Conservation (phyloP, 2,888 invertebrate species). For the Abscondita cerata region DNA sequence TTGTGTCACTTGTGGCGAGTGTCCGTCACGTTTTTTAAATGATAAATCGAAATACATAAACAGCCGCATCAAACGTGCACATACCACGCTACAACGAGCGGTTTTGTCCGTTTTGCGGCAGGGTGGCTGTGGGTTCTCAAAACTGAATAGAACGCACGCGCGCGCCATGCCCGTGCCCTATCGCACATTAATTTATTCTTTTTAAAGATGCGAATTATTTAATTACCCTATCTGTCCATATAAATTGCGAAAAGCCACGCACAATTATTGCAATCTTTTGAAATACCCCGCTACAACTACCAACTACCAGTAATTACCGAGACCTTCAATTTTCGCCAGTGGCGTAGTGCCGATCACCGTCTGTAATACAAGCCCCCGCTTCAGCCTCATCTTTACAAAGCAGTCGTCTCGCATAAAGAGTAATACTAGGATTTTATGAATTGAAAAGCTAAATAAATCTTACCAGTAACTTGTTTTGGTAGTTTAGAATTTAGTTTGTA, state of each 20-base stretch:
- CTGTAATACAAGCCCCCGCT: no score
- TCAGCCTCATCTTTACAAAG: no score
- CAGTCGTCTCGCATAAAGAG: no score
- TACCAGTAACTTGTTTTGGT: no score
- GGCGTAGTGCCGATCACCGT: background rate
- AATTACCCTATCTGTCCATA: no score
- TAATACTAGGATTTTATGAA: no score
- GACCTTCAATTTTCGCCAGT: background rate
- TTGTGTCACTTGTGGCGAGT: background rate
- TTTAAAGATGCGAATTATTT: background rate
- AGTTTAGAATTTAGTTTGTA: no score
- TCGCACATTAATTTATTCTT: slow-evolving; percentile 14
- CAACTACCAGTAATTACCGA: background rate
- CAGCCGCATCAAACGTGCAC: slow-evolving; percentile 16
- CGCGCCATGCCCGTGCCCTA: slow-evolving; percentile 24
- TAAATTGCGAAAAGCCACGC: no score
- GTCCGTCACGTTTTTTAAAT: slow-evolving; percentile 21
- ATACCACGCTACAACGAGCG: slow-evolving; percentile 25
- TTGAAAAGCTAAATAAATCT: no score
- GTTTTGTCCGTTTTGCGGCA: slow-evolving; percentile 36
- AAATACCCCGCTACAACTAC: background rate
- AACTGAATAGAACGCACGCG: slow-evolving; percentile 24
- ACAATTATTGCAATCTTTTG: background rate
- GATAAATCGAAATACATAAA: slow-evolving; percentile 15
- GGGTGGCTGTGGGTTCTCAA: slow-evolving; percentile 27